Base-by-base conservation (phyloP, 2,888 invertebrate genomes). In the Busseola fusca region DNA sequence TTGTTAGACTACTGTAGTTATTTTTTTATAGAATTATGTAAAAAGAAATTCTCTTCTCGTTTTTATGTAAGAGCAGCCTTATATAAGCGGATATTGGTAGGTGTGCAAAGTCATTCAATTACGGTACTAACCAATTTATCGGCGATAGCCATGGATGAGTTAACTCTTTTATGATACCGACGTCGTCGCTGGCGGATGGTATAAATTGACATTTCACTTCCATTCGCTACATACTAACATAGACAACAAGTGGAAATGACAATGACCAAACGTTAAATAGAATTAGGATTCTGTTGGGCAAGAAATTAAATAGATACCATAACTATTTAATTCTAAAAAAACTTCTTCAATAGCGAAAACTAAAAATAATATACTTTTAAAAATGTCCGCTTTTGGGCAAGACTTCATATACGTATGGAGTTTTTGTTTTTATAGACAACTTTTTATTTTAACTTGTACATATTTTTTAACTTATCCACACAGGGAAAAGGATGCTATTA, bases 61-160 rank as follows among this genome's bases (percentile, higher is more conserved):
- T 60, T 72, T 50, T 50, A 45, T 57, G 50, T 37, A 50, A 42
- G 48, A 50, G 30, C 48, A 73, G 34, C 34, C 27, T 37, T n/a
- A n/a, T 64, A 30, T 57, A 45, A 27, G n/a, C 48, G 65, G 48
- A 48, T 66, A 57, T 50, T 50, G 62, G 64, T 48, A 59, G 62
- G 74, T 52, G 64, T 72, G 68, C 37, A 66, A n/a, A n/a, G 62
- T 64, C 75, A 76, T 83, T 71, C 80, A 78, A 81, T 83, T 80
- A 83, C 56, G 65, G 64, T 54, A 64, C 52, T 68, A 81, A 75
- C 62, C 73, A 83, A 82, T 83, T 84, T 80, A 79, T 82, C 69
- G 66, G 68, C 50, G 30, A 74, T 76, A 74, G 67, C 52, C 66
- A 72, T 54, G 58, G 74, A 68, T 76, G 73, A 74, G 74, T 72